phyloP scores from a whole-genome alignment of 1,140 invertebrate species.

The Platyscapa corneri region DNA sequence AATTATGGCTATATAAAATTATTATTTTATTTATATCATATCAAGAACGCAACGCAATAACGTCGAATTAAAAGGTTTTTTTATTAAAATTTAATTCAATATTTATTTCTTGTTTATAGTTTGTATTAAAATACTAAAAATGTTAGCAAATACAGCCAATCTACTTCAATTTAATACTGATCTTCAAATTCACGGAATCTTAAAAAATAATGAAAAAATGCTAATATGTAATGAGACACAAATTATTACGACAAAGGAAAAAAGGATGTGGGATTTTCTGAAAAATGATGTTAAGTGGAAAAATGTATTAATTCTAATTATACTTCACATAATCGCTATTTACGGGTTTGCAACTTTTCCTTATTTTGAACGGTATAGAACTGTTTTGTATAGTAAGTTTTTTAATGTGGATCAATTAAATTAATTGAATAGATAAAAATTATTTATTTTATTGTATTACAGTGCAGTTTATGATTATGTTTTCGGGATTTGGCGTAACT shows the following conservation, averaged over 20 bases:
- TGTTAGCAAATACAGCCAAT: background rate
- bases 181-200: background rate
- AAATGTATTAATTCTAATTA: background rate
- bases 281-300: background rate
- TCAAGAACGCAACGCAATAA: too few species aligned
- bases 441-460: background rate
- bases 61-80: too few species aligned
- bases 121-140: background rate
- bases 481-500: slow-evolving; percentile 81
- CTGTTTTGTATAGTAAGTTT: slow-evolving; percentile 8
- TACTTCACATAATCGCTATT: background rate
- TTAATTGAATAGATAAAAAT: too few species aligned
- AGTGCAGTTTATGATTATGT: background rate
- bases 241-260: background rate
- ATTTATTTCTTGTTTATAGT: background rate
- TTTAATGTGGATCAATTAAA: too few species aligned
- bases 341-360: slow-evolving; percentile 11
- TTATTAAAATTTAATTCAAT: too few species aligned
- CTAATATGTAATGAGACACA: background rate
- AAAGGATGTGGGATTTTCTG: background rate
- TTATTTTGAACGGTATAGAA: slow-evolving; percentile 6
- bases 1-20: too few species aligned
- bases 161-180: background rate
- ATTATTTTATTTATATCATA: too few species aligned
- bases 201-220: background rate